Evolutionary conservation across 2,888 invertebrate species (phyloP), one percentile per base, ranked within the genome.

Genomic region (Serrognathus titanus): DNA sequence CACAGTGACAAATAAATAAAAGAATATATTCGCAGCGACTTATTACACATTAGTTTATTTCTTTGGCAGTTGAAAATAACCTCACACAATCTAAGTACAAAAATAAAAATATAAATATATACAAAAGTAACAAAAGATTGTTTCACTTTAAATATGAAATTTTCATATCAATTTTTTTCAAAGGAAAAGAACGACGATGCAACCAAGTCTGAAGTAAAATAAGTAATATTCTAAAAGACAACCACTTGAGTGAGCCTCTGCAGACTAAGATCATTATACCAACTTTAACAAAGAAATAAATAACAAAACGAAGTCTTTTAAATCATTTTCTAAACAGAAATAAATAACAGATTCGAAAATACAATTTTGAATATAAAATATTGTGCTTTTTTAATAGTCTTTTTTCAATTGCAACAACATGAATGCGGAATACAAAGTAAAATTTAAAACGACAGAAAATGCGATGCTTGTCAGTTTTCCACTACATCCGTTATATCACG

Each of bases 401-500:
- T 43, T 11, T 43, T 13, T 16, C 43, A 11, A 43, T 10, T 43
- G 43, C 12, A 53, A 48, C 13, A 31, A 13, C 24, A 38, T 31
- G 37, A 43, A 41, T 24, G 43, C 24, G 48, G 41, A 55, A 49
- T 31, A 39, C 43, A 49, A 16, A 45, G 46, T 55, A 36, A 50
- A 45, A 43, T 37, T 49, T 54, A 45, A 9, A 54, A 36, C 12
- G 35, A n/a, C 13, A 16, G 37, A n/a, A 48, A 54, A 12, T 45
- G 20, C 54, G 37, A 24, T 37, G 20, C 49, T 45, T 54, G 49
- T 54, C 54, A 54, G 54, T 53, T 58, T 36, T 58, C 57, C 8
- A 53, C 56, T 48, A 67, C 56, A 62, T 68, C 69, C 9, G 60
- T 63, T 24, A 64, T 63, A 53, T 71, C 71, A 43, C 69, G 60